These are phyloP conservation scores for Campylorhamphus procurvoides DNA, from an alignment of 2,113 vertebrate genomes.

Conservation along the genomic window DNA sequence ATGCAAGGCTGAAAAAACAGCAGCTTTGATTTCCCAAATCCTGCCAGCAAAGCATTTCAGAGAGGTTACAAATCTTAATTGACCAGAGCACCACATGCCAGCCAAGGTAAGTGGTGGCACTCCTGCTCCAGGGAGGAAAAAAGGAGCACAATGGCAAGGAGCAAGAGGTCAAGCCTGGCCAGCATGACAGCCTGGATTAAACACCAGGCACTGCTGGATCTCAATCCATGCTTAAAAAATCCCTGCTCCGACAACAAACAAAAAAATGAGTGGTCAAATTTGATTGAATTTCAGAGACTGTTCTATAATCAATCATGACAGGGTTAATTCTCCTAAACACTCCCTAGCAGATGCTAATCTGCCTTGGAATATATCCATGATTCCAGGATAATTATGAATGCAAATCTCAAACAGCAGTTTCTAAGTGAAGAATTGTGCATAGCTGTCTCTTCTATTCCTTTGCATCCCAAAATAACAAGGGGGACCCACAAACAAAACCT, in stretches of 20 bases:
- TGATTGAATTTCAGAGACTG: neutral
- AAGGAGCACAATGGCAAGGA: conserved; percentile 9
- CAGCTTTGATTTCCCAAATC: neutral
- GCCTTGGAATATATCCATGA: neutral
- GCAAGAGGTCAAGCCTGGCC: conserved; percentile 23
- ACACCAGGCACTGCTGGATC: neutral
- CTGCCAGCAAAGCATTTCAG: neutral
- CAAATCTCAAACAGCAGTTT: neutral
- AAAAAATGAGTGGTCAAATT: neutral
- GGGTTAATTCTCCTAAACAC: conserved; percentile 33
- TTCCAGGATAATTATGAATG: neutral
- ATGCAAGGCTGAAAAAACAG: neutral
- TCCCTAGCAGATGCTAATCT: conserved; percentile 21
- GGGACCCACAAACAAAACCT: neutral
- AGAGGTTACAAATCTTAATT: neutral
- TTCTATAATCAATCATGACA: neutral
- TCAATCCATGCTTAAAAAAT: neutral
- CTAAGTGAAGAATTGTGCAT: neutral
- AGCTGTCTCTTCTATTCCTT: neutral
- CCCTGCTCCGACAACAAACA: neutral
- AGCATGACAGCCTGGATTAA: conserved; percentile 25
- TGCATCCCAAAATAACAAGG: neutral
- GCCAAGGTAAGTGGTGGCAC: conserved; percentile 21
- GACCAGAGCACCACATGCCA: neutral
- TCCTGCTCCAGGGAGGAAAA: neutral